Percentiles rank a stretch among this genome's conserved stretches.
These are phyloP conservation scores for Ceyx melanurus DNA, from an alignment of 2,113 vertebrate species.

Conservation along the genomic window DNA sequence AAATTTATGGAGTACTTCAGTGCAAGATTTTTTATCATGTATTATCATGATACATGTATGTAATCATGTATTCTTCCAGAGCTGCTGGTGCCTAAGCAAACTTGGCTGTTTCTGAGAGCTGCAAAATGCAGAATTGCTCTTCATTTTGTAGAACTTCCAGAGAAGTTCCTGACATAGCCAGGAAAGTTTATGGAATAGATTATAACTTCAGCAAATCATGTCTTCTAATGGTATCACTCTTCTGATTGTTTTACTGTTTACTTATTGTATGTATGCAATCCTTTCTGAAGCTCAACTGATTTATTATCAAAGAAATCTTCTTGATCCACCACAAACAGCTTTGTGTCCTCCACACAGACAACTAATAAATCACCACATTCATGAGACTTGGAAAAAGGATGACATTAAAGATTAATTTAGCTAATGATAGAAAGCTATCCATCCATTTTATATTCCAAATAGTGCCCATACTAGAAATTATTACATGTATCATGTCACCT, in stretches of 20 bases:
- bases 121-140: background rate
- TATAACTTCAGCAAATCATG: background rate
- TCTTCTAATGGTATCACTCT: too few relatives aligned
- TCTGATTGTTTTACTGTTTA: too few relatives aligned
- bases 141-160: background rate
- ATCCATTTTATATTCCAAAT: background rate
- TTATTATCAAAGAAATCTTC: slow-evolving; percentile 67
- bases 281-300: slow-evolving; percentile 65
- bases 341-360: slow-evolving; percentile 73
- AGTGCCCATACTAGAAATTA: background rate
- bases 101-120: background rate
- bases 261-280: slow-evolving; percentile 12
- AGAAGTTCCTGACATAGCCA: background rate
- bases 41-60: too few relatives aligned
- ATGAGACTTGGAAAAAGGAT: background rate
- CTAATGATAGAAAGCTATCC: background rate
- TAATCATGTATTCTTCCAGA: background rate
- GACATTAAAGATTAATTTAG: background rate
- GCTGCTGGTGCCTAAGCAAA: background rate
- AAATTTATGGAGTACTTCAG: background rate
- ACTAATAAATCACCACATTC: slow-evolving; percentile 42
- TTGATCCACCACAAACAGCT: slow-evolving; percentile 72
- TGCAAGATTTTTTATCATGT: background rate
- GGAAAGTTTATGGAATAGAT: background rate
- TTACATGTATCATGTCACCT: background rate